Percentiles rank a stretch among this genome's conserved stretches.
Evolutionary conservation across 2,888 invertebrate species (phyloP).

Genomic region (Eubasilissa splendida): DNA sequence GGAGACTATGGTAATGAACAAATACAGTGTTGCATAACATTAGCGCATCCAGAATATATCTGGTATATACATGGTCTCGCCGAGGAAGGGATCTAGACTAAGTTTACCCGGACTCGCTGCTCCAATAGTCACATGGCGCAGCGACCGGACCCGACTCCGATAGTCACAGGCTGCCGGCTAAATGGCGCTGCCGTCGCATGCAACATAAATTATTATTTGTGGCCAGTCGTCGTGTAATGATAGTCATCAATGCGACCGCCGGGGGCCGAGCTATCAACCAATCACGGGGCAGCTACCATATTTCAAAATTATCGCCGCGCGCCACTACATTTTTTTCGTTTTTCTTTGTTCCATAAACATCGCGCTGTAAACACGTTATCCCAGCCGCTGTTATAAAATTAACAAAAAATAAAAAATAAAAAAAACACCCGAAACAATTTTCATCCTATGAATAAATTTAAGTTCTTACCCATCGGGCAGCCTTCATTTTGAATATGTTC

Average conservation of each 20-base stretch:
- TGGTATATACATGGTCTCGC: too few relatives aligned
- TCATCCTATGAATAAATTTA: conserved; percentile 58
- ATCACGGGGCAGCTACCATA: conserved; percentile 57
- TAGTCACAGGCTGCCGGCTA: conserved; percentile 35
- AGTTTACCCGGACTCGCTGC: neutral
- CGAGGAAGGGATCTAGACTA: too few relatives aligned
- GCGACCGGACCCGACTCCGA: conserved; percentile 35
- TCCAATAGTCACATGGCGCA: neutral
- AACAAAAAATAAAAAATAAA: conserved; percentile 49
- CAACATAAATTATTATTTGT: conserved; percentile 55
- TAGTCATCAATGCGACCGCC: conserved; percentile 58
- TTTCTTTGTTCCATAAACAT: conserved; percentile 55
- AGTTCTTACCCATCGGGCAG: conserved; percentile 46
- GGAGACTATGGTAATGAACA: too few relatives aligned
- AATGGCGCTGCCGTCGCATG: conserved; percentile 45
- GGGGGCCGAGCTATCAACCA: conserved; percentile 57
- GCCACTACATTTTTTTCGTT: conserved; percentile 46
- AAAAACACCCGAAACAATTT: conserved; percentile 55
- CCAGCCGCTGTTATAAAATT: conserved; percentile 41
- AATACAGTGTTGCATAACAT: too few relatives aligned
- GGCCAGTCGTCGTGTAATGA: conserved; percentile 57
- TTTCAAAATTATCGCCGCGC: conserved; percentile 57
- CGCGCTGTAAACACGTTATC: conserved; percentile 54
- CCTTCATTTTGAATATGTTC: conserved; percentile 43
- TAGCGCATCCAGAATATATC: too few relatives aligned